Evolutionary conservation across 2,888 invertebrate species (phyloP).

Genomic region (Oxystoma pomonae): DNA sequence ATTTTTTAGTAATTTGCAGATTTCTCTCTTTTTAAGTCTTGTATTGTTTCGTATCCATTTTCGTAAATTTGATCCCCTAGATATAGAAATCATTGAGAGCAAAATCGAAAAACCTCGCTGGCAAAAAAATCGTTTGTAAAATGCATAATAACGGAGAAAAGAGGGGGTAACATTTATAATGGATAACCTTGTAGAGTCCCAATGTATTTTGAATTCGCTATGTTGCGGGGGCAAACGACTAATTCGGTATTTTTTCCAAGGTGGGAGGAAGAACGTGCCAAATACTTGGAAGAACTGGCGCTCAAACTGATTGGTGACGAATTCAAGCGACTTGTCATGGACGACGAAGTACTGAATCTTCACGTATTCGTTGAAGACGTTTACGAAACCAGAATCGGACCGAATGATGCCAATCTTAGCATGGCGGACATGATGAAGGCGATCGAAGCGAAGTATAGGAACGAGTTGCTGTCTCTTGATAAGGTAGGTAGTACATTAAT

Average conservation of each 20-base stretch:
- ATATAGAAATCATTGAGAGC: too few species aligned
- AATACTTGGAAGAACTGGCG: constrained; percentile 52
- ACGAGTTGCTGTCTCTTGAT: constrained; percentile 52
- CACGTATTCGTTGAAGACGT: constrained; percentile 60
- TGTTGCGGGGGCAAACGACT: background rate
- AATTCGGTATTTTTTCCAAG: constrained; percentile 26
- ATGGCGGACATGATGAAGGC: constrained; percentile 55
- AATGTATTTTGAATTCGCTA: too few species aligned
- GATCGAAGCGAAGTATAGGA: constrained; percentile 54
- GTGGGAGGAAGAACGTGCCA: constrained; percentile 52
- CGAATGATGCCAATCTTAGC: constrained; percentile 56
- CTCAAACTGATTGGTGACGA: constrained; percentile 53
- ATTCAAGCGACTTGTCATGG: constrained; percentile 55
- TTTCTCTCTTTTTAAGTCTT: too few species aligned
- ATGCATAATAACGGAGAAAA: too few species aligned
- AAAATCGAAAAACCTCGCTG: too few species aligned
- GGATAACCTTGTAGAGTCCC: too few species aligned
- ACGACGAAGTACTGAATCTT: constrained; percentile 55
- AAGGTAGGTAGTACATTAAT: too few species aligned
- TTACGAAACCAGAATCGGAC: constrained; percentile 56
- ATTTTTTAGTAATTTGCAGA: too few species aligned
- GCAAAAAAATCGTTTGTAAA: too few species aligned
- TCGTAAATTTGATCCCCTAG: too few species aligned
- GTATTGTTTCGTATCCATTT: too few species aligned
- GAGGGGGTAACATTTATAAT: too few species aligned